Conservation (phyloP, 2,888 invertebrate species). For the Ypsolopha sequella region DNA sequence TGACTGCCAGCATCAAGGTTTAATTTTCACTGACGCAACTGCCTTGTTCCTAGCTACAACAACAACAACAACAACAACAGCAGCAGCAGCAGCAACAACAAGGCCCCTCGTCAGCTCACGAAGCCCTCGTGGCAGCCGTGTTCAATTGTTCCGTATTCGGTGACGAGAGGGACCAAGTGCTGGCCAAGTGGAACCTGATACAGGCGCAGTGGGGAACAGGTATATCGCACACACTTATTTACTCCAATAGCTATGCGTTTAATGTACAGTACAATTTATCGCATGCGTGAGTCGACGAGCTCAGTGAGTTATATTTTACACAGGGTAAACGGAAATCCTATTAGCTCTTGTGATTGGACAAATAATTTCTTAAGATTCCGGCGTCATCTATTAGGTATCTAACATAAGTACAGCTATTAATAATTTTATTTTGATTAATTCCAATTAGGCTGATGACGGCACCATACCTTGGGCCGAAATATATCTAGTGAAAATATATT, state of each 20-base stretch:
- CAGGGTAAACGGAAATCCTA: not conserved
- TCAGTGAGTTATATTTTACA: not conserved
- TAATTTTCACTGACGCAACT: too few relatives aligned
- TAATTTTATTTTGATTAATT: too few relatives aligned
- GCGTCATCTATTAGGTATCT: too few relatives aligned
- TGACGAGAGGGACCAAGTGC: conserved; percentile 93
- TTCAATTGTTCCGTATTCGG: conserved; percentile 88
- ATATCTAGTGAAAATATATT: too few relatives aligned
- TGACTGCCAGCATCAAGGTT: too few relatives aligned
- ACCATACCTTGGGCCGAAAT: too few relatives aligned
- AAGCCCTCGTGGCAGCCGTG: conserved; percentile 80
- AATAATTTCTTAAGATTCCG: too few relatives aligned
- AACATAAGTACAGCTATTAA: too few relatives aligned
- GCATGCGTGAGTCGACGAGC: too few relatives aligned
- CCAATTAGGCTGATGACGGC: too few relatives aligned
- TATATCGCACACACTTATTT: conserved; percentile 21
- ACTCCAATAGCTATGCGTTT: not conserved
- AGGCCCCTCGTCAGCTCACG: conserved; percentile 72
- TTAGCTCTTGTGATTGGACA: too few relatives aligned
- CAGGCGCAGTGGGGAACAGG: conserved; percentile 93
- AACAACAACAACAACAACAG: conserved; percentile 35
- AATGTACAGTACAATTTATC: too few relatives aligned
- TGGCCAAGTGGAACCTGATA: conserved; percentile 95
- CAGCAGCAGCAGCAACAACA: conserved; percentile 61
- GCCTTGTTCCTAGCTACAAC: not conserved